A percentile compares a stretch with the other conserved stretches of the same genome.
Conservation (phyloP, 2,113 vertebrate species). For the Prionailurus bengalensis region DNA sequence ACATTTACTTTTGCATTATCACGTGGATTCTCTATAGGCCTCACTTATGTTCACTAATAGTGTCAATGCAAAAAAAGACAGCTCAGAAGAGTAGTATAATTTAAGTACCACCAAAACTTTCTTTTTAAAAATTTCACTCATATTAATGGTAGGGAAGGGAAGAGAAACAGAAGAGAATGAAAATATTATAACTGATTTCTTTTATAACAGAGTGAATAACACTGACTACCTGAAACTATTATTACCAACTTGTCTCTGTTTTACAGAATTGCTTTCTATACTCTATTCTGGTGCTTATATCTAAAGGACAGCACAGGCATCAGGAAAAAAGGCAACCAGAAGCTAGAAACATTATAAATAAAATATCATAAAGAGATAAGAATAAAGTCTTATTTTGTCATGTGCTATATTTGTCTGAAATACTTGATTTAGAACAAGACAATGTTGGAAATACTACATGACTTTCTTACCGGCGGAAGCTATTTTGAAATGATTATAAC, state of each 20-base stretch:
- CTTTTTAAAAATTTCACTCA: background rate
- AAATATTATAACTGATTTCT: background rate
- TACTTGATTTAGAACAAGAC: conserved; percentile 25
- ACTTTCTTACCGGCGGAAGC: background rate
- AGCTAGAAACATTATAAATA: conserved; percentile 48
- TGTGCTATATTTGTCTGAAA: background rate
- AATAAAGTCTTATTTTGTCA: background rate
- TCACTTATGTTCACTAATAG: background rate
- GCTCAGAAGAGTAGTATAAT: background rate
- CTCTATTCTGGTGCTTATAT: conserved; percentile 21
- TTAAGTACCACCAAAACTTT: background rate
- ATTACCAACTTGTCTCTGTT: background rate
- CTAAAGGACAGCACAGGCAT: background rate
- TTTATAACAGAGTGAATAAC: background rate
- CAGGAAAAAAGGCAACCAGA: background rate
- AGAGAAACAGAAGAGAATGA: background rate
- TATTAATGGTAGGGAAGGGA: background rate
- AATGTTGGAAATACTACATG: background rate
- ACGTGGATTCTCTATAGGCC: background rate
- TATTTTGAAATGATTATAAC: conserved; percentile 47
- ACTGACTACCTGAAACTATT: background rate
- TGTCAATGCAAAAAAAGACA: background rate
- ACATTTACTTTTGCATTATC: background rate
- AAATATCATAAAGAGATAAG: background rate
- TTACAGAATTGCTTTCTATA: background rate